Base-by-base conservation (phyloP, 1,140 invertebrate species). In the Drosophila ironensis region DNA sequence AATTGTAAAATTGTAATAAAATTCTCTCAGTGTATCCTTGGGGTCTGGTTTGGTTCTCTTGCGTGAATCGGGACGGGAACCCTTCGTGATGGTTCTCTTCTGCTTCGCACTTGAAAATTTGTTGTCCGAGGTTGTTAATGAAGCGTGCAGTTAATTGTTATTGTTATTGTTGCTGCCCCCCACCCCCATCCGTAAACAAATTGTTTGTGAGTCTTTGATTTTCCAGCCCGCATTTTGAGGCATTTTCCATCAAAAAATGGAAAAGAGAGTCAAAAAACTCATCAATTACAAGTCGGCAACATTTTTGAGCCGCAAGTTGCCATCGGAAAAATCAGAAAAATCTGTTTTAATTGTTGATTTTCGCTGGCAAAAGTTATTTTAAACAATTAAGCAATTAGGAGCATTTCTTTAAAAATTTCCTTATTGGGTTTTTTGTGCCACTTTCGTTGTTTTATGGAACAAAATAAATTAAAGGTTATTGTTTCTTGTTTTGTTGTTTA, bases 81-180 rank as follows among this genome's bases (percentile, higher is more conserved):
- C 20, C 9, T 40, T 35, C 25, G 16, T 59, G 30, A 41, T 51
- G 42, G 59, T 52, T 45, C n/a, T n/a, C n/a, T n/a, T n/a, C 42
- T 72, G 41, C 69, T 51, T 42, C 52, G 50, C 78, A 86, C 80
- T 82, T 78, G 59, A 73, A 78, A 78, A 86, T 82, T 86, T 86
- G 78, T 82, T 82, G 78, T 70, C 80, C 25, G 68, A 86, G 78
- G 74, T 59, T 71, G 37, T 53, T 82, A 81, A 81, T 81, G 77
- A 72, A 81, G 60, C 78, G 77, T 82, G 56, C 68, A 77, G 60
- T 84, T 69, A 82, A 81, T 81, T 76, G 76, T 56, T 81, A 64
- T 68, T 72, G 68, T 47, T 68, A 52, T 37, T 42, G 8, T 8
- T 24, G 24, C 35, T 51, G n/a, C 8, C n/a, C n/a, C n/a, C n/a